Base-by-base conservation (phyloP, 2,113 vertebrate species). In the Melanerpes aurifrons region DNA sequence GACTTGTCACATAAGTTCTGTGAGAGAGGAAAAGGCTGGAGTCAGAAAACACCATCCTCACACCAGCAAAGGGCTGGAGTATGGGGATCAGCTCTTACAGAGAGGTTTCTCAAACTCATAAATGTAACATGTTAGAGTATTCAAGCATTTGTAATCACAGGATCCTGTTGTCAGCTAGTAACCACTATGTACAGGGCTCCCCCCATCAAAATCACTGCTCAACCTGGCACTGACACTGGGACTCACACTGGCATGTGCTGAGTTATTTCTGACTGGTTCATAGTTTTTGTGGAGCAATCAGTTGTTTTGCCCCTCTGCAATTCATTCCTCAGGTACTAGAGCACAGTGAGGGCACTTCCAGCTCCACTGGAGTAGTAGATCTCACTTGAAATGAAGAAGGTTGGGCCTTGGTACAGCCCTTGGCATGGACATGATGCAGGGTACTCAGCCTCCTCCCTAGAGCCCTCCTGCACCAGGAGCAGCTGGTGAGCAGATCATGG, bases 401-500 rank as follows among this genome's bases (percentile, higher is more conserved):
- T 3, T 48, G 75, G 84, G 28, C 32, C 4, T 16, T 63, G 48
- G 25, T n/a, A 18, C 40, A 82, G 29, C 9, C 50, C 20, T 19
- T 74, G 53, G 35, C 25, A 20, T 0, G 0, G 74, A 58, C 35
- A 32, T 0, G 1, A 8, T 58, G 32, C 14, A 45, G 26, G 82
- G 1, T 6, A 35, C 40, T 43, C 11, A 53, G 32, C 11, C 53
- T 92, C 48, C 37, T 92, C 48, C 62, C 32, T 16, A 62, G 62
- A 32, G 29, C 48, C 29, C 45, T 90, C 19, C 43, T 78, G 62
- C 72, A 56, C 14, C 37, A 78, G 88, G 58, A 96, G 69, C 94
- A 96, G 94, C 80, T 96, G 92, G 88, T 75, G 88, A 90, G 73
- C 90, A 96, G 93, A 92, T 54, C 92, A 45, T 3, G 8, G 80